A percentile compares a stretch with the other conserved stretches of the same genome.
These are phyloP conservation scores for Neocrepidodera transversa DNA, from an alignment of 2,888 invertebrate species.

Conservation along the genomic window DNA sequence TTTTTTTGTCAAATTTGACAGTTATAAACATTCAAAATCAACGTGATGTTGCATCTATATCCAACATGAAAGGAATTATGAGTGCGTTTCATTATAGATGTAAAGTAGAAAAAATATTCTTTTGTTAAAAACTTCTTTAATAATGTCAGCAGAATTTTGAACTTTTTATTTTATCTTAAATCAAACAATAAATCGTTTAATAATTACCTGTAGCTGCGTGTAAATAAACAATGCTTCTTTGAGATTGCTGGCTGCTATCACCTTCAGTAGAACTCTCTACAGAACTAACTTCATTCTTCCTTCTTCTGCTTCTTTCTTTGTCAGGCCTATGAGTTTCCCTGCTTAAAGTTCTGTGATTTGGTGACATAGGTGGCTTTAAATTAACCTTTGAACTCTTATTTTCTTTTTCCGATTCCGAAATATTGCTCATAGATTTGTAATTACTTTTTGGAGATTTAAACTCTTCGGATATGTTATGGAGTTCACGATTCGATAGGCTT, in stretches of 20 bases:
- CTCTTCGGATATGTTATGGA: constrained; percentile 67
- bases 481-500: constrained; percentile 61
- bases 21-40: no score
- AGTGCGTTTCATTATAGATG: no score
- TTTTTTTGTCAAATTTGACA: no score
- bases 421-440: constrained; percentile 53
- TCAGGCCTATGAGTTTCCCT: constrained; percentile 60
- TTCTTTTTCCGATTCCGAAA: constrained; percentile 50
- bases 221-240: constrained; percentile 82
- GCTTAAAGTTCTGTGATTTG: constrained; percentile 43
- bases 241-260: constrained; percentile 80
- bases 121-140: no score
- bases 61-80: no score
- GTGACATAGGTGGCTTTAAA: constrained; percentile 58
- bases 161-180: no score
- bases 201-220: constrained; percentile 84
- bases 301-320: constrained; percentile 51
- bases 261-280: constrained; percentile 77
- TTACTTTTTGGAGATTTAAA: constrained; percentile 51
- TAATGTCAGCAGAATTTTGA: no score
- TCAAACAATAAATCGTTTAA: no score
- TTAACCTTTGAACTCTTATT: constrained; percentile 50
- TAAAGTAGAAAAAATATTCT: no score
- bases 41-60: no score
- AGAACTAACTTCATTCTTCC: constrained; percentile 63